Conservation (phyloP, 2,113 vertebrate species). For the mouse (Mus musculus) region DNA sequence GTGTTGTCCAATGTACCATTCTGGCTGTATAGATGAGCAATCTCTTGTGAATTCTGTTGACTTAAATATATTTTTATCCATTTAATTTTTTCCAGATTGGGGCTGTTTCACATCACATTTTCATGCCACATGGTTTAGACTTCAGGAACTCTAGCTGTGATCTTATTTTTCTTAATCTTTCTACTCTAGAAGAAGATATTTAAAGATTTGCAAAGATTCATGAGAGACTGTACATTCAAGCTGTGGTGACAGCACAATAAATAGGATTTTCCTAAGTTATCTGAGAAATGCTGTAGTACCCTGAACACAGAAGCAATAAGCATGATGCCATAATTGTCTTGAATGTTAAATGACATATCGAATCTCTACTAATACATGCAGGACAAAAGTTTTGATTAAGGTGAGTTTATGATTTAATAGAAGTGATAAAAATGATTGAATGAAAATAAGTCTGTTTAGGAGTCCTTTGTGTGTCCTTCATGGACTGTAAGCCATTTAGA, state of each 20-base stretch:
- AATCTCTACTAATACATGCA: neutral
- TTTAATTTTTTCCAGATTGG: neutral
- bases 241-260: neutral
- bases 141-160: conserved; percentile 11
- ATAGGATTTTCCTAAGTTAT: neutral
- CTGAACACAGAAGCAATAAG: conserved; percentile 5
- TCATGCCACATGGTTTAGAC: neutral
- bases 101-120: neutral
- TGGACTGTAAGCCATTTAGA: neutral
- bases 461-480: neutral
- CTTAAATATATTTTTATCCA: neutral
- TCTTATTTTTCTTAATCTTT: neutral
- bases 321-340: neutral
- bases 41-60: neutral
- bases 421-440: conserved; percentile 26
- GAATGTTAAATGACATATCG: neutral
- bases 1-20: neutral
- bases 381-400: neutral
- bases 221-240: neutral
- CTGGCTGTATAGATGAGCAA: neutral
- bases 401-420: neutral
- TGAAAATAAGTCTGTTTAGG: neutral
- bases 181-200: neutral
- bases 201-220: neutral
- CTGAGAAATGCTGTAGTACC: neutral